phyloP scores from a whole-genome alignment of 2,113 vertebrate species.

The Leptobrachium ailaonicum region DNA sequence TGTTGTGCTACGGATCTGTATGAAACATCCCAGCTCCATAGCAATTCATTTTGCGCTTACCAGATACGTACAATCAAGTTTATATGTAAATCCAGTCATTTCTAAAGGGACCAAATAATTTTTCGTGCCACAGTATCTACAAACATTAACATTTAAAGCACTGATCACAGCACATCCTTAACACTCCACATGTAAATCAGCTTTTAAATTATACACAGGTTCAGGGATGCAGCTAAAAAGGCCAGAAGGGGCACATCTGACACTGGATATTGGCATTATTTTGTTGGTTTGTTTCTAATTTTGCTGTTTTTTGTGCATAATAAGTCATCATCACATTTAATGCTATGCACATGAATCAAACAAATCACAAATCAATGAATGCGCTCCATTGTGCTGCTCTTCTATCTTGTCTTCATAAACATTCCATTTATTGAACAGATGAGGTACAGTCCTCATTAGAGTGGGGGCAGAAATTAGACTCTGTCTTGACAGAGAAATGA shows the following conservation, averaged over 20 bases:
- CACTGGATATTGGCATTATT: background rate
- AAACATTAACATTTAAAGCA: no score
- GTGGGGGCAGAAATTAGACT: constrained; percentile 37
- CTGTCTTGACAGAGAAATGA: constrained; percentile 25
- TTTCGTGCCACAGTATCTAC: no score
- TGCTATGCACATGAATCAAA: constrained; percentile 36
- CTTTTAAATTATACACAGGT: no score
- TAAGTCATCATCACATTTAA: constrained; percentile 29
- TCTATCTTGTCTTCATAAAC: constrained; percentile 28
- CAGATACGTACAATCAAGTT: no score
- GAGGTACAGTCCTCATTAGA: constrained; percentile 37
- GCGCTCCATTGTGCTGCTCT: constrained; percentile 15
- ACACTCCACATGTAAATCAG: no score
- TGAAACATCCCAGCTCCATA: no score
- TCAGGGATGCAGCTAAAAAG: background rate
- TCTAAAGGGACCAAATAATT: no score
- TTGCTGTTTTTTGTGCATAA: constrained; percentile 16
- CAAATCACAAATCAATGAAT: constrained; percentile 27
- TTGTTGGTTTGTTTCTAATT: background rate
- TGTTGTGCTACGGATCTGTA: no score
- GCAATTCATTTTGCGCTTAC: no score
- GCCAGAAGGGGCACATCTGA: background rate
- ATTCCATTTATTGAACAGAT: constrained; percentile 34
- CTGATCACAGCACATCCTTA: no score
- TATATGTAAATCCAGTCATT: no score